Base-by-base conservation (phyloP, 23 tunicate species). In the Aplidium turbinatum region DNA sequence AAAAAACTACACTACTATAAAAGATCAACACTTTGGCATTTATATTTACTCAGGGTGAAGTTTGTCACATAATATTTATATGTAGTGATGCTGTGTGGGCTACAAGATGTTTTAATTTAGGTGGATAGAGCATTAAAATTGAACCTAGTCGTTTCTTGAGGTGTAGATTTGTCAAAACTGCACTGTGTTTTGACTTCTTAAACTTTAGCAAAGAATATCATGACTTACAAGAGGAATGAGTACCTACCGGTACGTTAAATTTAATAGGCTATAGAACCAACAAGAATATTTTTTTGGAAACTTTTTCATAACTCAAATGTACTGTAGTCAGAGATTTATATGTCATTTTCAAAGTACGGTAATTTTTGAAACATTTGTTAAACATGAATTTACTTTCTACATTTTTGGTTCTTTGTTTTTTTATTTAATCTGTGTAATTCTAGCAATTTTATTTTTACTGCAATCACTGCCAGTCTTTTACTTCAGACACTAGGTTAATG, bases 381-480 rank as follows among this genome's bases (percentile, higher is more conserved):
- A n/a, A n/a, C 63, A n/a, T 56, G 48, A 42, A 9, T 13, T 42
- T 42, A 9, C 48, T 42, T 42, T 13, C 48, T 9, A 42, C n/a
- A n/a, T n/a, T n/a, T n/a, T n/a, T n/a, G n/a, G n/a, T n/a, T n/a
- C n/a, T n/a, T n/a, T n/a, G n/a, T n/a, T n/a, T n/a, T n/a, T n/a
- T n/a, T n/a, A n/a, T n/a, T n/a, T n/a, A n/a, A n/a, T 70, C 47
- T 60, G 60, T 70, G 76, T 32, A 34, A 48, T 65, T 65, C 69
- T 39, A 65, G 21, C 33, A 73, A 31, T 71, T 58, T 70, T 54
- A 76, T 38, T 76, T 60, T 71, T 21, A 76, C 70, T 35, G 31
- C 81, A 76, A 56, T 32, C 39, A 56, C 81, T 76, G 60, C 70
- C n/a, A n/a, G n/a, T n/a, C n/a, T n/a, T n/a, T n/a, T n/a, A n/a